Percentiles rank a stretch among this genome's conserved stretches.
Conservation (phyloP, 2,113 vertebrate species). For the Nibea coibor region DNA sequence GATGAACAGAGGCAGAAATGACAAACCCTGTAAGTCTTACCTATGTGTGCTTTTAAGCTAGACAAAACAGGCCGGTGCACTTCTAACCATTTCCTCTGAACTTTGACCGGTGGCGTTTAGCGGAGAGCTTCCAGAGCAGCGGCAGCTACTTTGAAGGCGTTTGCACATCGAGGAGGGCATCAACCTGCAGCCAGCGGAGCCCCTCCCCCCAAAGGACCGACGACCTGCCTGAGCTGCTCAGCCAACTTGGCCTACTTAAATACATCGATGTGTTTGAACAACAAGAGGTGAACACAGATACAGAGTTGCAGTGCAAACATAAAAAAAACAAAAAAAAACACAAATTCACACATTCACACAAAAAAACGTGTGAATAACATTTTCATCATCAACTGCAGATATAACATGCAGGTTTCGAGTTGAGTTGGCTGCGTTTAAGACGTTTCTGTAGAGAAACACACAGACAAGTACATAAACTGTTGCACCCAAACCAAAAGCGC, state of each 20-base stretch:
- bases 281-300: constrained; percentile 80
- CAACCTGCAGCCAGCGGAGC: constrained; percentile 74
- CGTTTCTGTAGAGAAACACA: background rate
- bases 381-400: background rate
- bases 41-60: background rate
- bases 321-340: no score
- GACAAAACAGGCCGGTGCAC: background rate
- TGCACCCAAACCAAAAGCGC: background rate
- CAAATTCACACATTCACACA: no score
- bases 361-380: background rate
- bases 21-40: constrained; percentile 74
- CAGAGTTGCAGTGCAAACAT: no score
- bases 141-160: constrained; percentile 76
- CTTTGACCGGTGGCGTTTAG: constrained; percentile 53
- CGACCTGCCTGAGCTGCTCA: constrained; percentile 82
- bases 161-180: constrained; percentile 71
- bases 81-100: constrained; percentile 17
- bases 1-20: constrained; percentile 50
- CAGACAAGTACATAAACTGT: background rate
- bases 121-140: constrained; percentile 68
- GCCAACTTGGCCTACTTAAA: constrained; percentile 84
- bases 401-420: background rate
- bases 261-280: constrained; percentile 85
- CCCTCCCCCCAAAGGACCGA: constrained; percentile 66
- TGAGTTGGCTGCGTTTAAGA: background rate